Evolutionary conservation across 1,140 invertebrate species (phyloP).

Genomic region (Trinorchestia longiramus): DNA sequence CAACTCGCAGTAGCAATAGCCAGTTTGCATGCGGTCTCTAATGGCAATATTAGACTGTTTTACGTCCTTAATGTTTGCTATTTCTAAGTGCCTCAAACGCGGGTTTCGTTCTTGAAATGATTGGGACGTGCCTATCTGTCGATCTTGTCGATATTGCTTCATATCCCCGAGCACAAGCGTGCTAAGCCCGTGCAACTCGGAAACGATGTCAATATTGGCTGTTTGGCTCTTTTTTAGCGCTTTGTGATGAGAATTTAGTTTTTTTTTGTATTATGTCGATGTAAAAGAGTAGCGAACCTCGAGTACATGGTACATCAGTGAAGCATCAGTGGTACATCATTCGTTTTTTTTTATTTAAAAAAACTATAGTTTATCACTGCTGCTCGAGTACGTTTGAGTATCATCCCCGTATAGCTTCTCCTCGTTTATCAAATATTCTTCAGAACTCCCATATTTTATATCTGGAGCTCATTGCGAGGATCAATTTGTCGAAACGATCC

Average conservation of each 20-base stretch:
- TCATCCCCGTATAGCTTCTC: neutral
- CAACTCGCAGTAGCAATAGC: slow-evolving; percentile 30
- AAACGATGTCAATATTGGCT: neutral
- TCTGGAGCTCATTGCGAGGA: slow-evolving; percentile 8
- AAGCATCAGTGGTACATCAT: no score
- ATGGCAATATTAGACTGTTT: slow-evolving; percentile 49
- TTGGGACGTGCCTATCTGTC: slow-evolving; percentile 11
- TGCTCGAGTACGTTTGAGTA: neutral
- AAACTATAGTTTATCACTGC: neutral
- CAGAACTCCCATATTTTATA: neutral
- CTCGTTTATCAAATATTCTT: neutral
- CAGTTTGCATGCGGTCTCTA: slow-evolving; percentile 48
- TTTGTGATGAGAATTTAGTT: neutral
- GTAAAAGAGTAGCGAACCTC: no score
- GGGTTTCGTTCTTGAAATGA: neutral
- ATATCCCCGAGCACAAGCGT: neutral
- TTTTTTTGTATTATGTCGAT: no score
- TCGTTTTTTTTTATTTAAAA: neutral
- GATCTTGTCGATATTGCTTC: slow-evolving; percentile 50
- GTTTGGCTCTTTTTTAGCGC: neutral
- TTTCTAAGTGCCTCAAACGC: slow-evolving; percentile 27
- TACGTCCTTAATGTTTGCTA: slow-evolving; percentile 51
- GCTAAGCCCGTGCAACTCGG: neutral
- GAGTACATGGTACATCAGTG: no score
- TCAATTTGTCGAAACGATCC: slow-evolving; percentile 18